Evolutionary conservation across 2,113 vertebrate species (phyloP), one percentile per base, ranked within the genome.

Genomic region (Melanotaenia duboulayi): DNA sequence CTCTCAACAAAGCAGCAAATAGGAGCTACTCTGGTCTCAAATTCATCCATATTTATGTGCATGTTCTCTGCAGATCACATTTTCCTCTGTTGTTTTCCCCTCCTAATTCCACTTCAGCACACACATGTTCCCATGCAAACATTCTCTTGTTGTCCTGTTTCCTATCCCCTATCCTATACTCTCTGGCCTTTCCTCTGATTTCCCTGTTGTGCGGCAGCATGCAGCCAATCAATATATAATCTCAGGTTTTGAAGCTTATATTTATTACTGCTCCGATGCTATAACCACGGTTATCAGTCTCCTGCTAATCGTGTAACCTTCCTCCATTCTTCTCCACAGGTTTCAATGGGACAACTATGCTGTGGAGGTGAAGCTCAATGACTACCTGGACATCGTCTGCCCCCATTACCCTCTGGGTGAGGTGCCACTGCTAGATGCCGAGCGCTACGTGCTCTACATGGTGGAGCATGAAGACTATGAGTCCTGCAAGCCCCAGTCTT

Each of bases 381-480:
- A 99, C 87, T 97, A 99, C 87, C 89, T 99, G 90, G 97, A 99
- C 83, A 97, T 99, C 19, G 93, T 98, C 83, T 99, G 97, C 83
- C 97, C 97, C 0, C 96, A 99, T 71, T 98, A 98, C 0, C 96
- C 96, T 25, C 94, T 94, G 67, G 93, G 94, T 11, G 88, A 92
- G 4, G 89, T 92, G 72, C 87, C 93, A 0, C 77, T 89, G 0
- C 81, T 89, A 1, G 78, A 93, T 20, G 96, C 96, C 32, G 97
- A 98, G 84, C 93, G 93, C 2, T 98, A 98, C 64, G 96, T 96
- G 0, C 92, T 99, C 0, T 98, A 97, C 92, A 92, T 98, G 93
- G 97, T 99, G 87, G 96, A 97, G 58, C 83, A 23, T 0, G 93
- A 95, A 76, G 96, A 97, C 68, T 99, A 94, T 16, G 49, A 81